These are phyloP conservation scores for Morinoia aosen DNA, from an alignment of 2,888 invertebrate species.

Conservation along the genomic window DNA sequence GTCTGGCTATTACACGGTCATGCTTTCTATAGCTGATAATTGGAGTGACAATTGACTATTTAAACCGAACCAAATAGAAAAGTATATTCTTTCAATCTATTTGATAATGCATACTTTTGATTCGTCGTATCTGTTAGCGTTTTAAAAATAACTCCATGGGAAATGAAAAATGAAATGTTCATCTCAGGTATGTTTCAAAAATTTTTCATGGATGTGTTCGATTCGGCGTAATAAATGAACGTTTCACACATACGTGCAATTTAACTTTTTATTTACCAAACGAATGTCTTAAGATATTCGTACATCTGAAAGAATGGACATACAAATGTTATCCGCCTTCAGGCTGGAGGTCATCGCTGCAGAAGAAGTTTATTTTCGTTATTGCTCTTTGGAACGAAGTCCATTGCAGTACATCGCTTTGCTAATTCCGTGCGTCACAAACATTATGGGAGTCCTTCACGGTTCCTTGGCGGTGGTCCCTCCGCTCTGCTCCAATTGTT, in stretches of 20 bases:
- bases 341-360: not conserved
- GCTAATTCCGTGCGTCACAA: not conserved
- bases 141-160: not conserved
- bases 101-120: not conserved
- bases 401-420: conserved; percentile 5
- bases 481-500: conserved; percentile 43
- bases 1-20: not conserved
- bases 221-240: not conserved
- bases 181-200: too few species aligned
- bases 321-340: not conserved
- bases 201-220: not conserved
- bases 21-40: not conserved
- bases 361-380: not conserved
- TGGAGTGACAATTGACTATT: not conserved
- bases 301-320: not conserved
- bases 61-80: not conserved
- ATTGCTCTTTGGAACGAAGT: not conserved
- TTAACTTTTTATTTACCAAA: not conserved
- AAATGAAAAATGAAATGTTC: too few species aligned
- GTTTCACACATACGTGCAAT: not conserved
- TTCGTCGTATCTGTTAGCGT: not conserved
- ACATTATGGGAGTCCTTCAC: conserved; percentile 38
- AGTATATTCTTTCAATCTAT: not conserved
- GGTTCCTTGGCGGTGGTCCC: conserved; percentile 5
- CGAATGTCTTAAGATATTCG: not conserved